A percentile compares a stretch with the other conserved stretches of the same genome.
These are phyloP conservation scores for Syrmaticus mikado DNA, from an alignment of 2,113 vertebrate genomes.

Conservation along the genomic window DNA sequence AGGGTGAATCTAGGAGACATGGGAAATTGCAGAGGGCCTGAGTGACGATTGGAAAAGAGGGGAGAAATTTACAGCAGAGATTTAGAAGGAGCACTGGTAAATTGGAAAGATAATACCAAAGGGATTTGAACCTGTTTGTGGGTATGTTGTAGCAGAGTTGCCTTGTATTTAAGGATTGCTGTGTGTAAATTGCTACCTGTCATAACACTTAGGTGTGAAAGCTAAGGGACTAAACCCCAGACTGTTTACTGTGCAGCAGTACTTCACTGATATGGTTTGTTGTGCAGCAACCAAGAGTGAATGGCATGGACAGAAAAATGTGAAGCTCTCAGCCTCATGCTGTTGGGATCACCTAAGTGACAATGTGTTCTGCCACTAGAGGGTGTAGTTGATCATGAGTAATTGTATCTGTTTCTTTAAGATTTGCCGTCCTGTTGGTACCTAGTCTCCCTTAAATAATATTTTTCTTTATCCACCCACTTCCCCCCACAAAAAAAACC, in stretches of 20 bases:
- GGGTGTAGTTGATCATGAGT: background rate
- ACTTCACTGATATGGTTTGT: rapidly evolving
- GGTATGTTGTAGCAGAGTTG: background rate
- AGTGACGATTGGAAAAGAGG: background rate
- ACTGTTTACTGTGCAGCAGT: rapidly evolving
- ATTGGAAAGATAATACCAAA: background rate
- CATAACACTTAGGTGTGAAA: background rate
- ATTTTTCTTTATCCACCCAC: background rate
- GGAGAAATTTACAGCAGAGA: too few species aligned
- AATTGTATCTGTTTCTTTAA: rapidly evolving
- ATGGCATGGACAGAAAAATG: rapidly evolving
- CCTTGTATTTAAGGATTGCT: rapidly evolving
- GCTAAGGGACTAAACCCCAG: background rate
- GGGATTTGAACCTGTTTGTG: background rate
- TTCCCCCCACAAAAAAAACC: background rate
- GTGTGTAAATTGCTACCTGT: background rate
- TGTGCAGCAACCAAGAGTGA: background rate
- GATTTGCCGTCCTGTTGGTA: background rate
- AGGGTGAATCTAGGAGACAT: background rate
- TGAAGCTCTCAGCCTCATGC: rapidly evolving
- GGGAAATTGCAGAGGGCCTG: background rate
- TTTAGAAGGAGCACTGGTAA: background rate
- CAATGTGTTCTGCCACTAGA: background rate
- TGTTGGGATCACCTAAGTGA: background rate
- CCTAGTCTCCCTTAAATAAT: background rate